Base-by-base conservation (phyloP, 2,113 vertebrate genomes). In the Ophiodon elongatus region DNA sequence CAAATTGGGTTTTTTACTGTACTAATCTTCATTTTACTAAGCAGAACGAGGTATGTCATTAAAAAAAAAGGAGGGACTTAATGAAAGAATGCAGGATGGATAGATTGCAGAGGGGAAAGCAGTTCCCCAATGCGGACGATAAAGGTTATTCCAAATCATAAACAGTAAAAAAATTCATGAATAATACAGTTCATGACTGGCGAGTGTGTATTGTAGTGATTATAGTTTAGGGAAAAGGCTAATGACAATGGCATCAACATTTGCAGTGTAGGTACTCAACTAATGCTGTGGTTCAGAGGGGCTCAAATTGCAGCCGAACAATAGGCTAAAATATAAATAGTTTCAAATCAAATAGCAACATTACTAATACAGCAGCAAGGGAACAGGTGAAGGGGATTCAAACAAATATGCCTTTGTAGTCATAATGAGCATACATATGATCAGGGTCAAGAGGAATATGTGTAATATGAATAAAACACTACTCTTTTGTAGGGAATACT, bases 1-100 rank as follows among this genome's bases (percentile, higher is more conserved):
- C 91, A 93, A 94, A 93, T 93, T 94, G 89, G 69, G 76, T 92
- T 93, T 94, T 93, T 94, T 91, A 86, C 89, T 85, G 82, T 79
- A 78, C 88, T 93, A 93, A 94, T 94, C 93, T 93, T 93, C 86
- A 88, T 93, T 93, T 92, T 91, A 83, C 87, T 88, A 84, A 91
- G 89, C 86, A 90, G 92, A 92, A 92, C 88, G 91, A 93, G 90
- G 92, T 83, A 88, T 85, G 91, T 76, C 90, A 90, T 93, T 93
- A 88, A 90, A 90, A 90, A 88, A 88, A 89, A 88, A 43, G 39
- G 50, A 86, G 79, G 52, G 84, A 89, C 82, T 89, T 84, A 90
- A 94, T 94, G 85, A 91, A 93, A 89, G 88, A 88, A 85, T 77
- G 84, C 76, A n/a, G 83, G 87, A 83, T 83, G 84, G 89, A 91